Percentiles rank a stretch among this genome's conserved stretches.
These are phyloP conservation scores for Pterois miles DNA, from an alignment of 2,797 vertebrate species.

Conservation along the genomic window DNA sequence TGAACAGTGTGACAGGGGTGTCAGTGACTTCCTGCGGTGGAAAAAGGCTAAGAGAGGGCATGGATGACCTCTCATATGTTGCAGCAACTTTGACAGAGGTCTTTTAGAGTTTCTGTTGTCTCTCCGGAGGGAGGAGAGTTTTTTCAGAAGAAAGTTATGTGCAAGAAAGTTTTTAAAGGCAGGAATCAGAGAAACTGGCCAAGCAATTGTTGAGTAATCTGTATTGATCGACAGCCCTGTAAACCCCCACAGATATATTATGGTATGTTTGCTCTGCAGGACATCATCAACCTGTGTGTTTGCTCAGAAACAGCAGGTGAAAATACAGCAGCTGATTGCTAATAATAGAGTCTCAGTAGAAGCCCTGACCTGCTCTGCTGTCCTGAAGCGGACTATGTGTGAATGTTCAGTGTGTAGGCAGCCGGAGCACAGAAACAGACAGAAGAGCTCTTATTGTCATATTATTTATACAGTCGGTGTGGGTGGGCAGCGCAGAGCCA, in stretches of 20 bases:
- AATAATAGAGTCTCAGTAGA: constrained; percentile 26
- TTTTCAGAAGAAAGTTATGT: background rate
- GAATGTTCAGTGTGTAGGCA: constrained; percentile 45
- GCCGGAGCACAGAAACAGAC: background rate
- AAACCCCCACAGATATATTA: background rate
- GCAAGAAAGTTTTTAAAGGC: constrained; percentile 16
- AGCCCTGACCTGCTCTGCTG: constrained; percentile 45
- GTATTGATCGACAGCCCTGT: background rate
- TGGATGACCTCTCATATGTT: too few relatives aligned
- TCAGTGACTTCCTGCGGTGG: too few relatives aligned
- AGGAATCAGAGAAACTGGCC: background rate
- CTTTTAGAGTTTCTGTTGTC: too few relatives aligned
- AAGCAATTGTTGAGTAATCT: background rate
- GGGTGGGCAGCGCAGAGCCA: constrained; percentile 50
- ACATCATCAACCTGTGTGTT: background rate
- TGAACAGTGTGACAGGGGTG: too few relatives aligned
- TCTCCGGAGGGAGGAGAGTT: background rate
- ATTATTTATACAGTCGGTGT: constrained; percentile 56
- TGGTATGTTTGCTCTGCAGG: background rate
- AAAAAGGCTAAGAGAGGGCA: too few relatives aligned
- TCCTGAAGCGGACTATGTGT: constrained; percentile 36
- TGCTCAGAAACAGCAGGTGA: constrained; percentile 7
- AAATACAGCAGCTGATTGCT: background rate
- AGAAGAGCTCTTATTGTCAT: constrained; percentile 29
- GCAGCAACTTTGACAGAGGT: too few relatives aligned